These are phyloP conservation scores for Caranx ignobilis DNA, from an alignment of 2,113 vertebrate genomes.

Conservation along the genomic window DNA sequence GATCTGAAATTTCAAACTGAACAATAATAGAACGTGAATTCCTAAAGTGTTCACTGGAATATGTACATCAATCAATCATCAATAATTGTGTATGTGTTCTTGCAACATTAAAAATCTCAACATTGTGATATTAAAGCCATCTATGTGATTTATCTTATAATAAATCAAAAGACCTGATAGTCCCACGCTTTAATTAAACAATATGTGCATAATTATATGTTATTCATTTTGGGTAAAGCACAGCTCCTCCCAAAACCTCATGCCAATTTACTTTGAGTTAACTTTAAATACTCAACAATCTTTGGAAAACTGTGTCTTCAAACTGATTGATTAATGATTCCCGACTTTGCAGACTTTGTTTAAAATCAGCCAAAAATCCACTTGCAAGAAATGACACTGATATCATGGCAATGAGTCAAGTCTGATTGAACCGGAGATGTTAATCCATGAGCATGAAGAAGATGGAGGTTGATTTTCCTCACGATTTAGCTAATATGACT, in stretches of 20 bases:
- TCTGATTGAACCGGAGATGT: slow-evolving; percentile 8
- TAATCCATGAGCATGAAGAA: slow-evolving; percentile 35
- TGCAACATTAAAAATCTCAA: slow-evolving; percentile 9
- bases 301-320: background rate
- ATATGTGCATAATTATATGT: background rate
- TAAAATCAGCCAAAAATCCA: slow-evolving; percentile 26
- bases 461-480: slow-evolving; percentile 5
- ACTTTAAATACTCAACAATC: background rate
- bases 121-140: background rate
- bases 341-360: background rate
- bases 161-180: background rate
- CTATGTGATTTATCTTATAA: background rate
- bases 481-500: background rate
- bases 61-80: background rate
- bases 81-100: background rate
- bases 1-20: slow-evolving; percentile 9
- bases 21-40: slow-evolving; percentile 4
- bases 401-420: slow-evolving; percentile 40
- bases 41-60: background rate
- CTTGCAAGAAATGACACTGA: slow-evolving; percentile 34
- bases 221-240: background rate
- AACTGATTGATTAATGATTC: slow-evolving; percentile 18
- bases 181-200: background rate
- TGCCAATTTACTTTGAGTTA: background rate
- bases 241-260: background rate